Evolutionary conservation across 2,888 invertebrate species (phyloP).

Genomic region (Chrysolina oricalcia): DNA sequence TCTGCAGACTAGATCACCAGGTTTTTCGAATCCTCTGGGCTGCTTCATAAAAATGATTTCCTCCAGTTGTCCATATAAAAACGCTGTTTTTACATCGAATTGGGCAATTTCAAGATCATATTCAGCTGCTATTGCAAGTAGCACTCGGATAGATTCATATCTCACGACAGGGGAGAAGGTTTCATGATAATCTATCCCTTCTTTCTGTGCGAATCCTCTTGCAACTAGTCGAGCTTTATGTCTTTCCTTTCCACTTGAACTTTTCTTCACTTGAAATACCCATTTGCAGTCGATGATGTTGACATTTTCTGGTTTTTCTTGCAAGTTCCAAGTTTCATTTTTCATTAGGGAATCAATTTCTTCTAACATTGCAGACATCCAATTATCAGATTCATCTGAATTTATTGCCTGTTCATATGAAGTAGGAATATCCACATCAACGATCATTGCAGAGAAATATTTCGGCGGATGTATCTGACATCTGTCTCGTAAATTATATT

Average conservation of each 20-base stretch:
- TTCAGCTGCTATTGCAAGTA: too few relatives aligned
- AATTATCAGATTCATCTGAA: slow-evolving; percentile 28
- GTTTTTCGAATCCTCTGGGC: slow-evolving; percentile 31
- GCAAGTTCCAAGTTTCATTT: not conserved
- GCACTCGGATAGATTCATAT: slow-evolving; percentile 40
- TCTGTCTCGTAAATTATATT: not conserved
- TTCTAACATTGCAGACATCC: slow-evolving; percentile 2
- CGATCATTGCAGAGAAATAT: not conserved
- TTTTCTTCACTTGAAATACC: slow-evolving; percentile 36
- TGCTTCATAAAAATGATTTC: slow-evolving; percentile 30
- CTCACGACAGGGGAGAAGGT: slow-evolving; percentile 37
- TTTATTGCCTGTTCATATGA: slow-evolving; percentile 50
- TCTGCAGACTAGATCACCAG: slow-evolving; percentile 41
- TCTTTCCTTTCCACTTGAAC: slow-evolving; percentile 29
- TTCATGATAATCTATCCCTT: slow-evolving; percentile 30
- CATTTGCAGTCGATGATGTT: slow-evolving; percentile 45
- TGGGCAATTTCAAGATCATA: too few relatives aligned
- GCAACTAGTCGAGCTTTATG: slow-evolving; percentile 44
- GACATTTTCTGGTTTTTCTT: slow-evolving; percentile 31
- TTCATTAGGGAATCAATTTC: too few relatives aligned
- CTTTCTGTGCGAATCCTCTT: slow-evolving; percentile 41
- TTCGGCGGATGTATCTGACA: not conserved
- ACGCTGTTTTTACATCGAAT: slow-evolving; percentile 25
- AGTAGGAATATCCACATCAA: not conserved
- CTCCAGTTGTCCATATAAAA: slow-evolving; percentile 29